Conservation (phyloP, 1,140 invertebrate species). For the Liolophura sinensis region DNA sequence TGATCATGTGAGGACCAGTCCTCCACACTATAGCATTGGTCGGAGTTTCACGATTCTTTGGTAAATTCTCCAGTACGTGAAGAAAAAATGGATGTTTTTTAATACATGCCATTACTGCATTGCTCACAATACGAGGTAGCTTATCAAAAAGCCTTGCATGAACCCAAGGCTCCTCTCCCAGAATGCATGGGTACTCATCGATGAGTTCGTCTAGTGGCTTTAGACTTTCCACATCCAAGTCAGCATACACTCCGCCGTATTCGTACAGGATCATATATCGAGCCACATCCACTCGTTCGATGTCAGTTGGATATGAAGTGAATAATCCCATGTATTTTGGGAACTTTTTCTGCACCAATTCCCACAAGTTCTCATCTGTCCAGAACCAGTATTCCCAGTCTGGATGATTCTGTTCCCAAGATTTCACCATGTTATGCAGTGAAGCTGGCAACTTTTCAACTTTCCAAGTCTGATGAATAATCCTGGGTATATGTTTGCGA, state of each 20-base stretch:
- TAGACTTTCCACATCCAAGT: constrained; percentile 9
- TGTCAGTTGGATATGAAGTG: constrained; percentile 6
- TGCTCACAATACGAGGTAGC: background rate
- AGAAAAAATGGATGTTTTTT: constrained; percentile 4
- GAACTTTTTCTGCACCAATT: constrained; percentile 10
- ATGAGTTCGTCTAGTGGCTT: constrained; percentile 7
- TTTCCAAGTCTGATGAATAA: constrained; percentile 23
- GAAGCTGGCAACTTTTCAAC: constrained; percentile 1
- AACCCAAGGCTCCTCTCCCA: constrained; percentile 3
- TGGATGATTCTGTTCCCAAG: constrained; percentile 8
- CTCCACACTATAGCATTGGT: too few species aligned
- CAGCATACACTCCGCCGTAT: constrained; percentile 11
- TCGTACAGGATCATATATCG: constrained; percentile 14
- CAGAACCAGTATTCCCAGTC: constrained; percentile 21
- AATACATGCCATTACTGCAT: constrained; percentile 8
- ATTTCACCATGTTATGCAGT: constrained; percentile 6
- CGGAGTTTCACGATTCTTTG: background rate
- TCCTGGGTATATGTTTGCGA: constrained; percentile 7
- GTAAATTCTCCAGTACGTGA: constrained; percentile 1
- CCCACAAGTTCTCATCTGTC: constrained; percentile 13
- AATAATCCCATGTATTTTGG: constrained; percentile 13
- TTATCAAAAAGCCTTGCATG: constrained; percentile 4
- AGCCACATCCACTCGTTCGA: constrained; percentile 10
- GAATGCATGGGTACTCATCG: background rate
- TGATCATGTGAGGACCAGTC: too few species aligned